phyloP scores from a whole-genome alignment of 37 sponge, comb jelly and placozoan genomes.

The Diacarnus erythraeanus region DNA sequence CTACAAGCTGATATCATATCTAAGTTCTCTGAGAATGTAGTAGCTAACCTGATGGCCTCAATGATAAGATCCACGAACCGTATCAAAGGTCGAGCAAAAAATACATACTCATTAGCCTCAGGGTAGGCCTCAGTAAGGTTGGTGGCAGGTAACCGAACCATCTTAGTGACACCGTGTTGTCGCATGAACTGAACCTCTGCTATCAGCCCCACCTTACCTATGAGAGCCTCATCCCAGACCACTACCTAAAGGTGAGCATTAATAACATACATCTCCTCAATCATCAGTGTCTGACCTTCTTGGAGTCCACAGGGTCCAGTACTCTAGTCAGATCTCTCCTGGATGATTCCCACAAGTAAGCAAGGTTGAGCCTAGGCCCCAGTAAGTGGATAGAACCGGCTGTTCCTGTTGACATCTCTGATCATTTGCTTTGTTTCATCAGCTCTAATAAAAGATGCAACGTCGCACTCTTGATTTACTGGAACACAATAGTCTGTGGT shows the following conservation, averaged over 20 bases:
- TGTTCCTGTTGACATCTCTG: not conserved
- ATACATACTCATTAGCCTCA: constrained; percentile 51
- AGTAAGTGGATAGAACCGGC: constrained; percentile 33
- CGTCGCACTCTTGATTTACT: too few relatives aligned
- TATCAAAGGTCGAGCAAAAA: constrained; percentile 57
- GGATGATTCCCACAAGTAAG: constrained; percentile 46
- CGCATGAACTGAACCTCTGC: constrained; percentile 73
- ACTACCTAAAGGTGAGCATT: constrained; percentile 57
- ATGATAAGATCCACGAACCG: constrained; percentile 44
- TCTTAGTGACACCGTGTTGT: constrained; percentile 63
- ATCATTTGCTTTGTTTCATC: too few relatives aligned
- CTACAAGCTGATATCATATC: too few relatives aligned
- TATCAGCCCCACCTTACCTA: constrained; percentile 61
- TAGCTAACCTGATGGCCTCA: constrained; percentile 69
- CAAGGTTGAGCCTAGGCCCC: constrained; percentile 45
- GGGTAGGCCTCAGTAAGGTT: constrained; percentile 25
- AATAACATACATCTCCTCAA: not conserved
- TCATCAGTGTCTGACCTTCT: constrained; percentile 43
- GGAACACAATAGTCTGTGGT: too few relatives aligned
- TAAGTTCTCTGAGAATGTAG: too few relatives aligned
- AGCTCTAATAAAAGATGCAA: too few relatives aligned
- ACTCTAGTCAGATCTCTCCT: constrained; percentile 34
- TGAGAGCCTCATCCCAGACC: constrained; percentile 72
- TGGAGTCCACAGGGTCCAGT: constrained; percentile 16
- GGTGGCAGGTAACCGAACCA: constrained; percentile 60